A percentile compares a stretch with the other conserved stretches of the same genome.
phyloP scores from a whole-genome alignment of 2,797 vertebrate species.

The Chelmon rostratus region DNA sequence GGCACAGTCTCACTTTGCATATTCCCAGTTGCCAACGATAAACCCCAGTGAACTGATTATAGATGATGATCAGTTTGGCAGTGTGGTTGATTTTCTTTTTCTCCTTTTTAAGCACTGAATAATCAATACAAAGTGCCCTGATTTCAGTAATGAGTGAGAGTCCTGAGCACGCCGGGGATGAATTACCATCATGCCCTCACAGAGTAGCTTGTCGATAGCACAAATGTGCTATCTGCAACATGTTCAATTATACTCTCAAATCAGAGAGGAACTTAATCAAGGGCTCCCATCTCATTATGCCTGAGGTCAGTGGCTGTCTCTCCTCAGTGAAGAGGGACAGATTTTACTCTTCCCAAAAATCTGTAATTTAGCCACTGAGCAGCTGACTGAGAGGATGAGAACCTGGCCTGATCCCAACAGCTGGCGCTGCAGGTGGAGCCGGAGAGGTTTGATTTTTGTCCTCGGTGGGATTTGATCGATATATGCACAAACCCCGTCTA shows the following conservation, averaged over 20 bases:
- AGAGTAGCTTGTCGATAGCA: constrained; percentile 64
- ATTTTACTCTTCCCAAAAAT: constrained; percentile 50
- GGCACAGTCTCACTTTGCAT: constrained; percentile 34
- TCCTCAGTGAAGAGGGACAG: constrained; percentile 28
- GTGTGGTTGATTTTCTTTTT: constrained; percentile 40
- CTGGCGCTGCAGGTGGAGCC: constrained; percentile 28
- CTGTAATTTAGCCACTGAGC: constrained; percentile 34
- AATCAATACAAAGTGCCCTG: constrained; percentile 66
- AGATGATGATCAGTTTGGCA: constrained; percentile 46
- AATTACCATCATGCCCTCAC: constrained; percentile 72
- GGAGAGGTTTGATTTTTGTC: constrained; percentile 5
- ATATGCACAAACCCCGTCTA: not conserved
- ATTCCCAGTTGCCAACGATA: constrained; percentile 38
- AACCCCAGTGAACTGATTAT: constrained; percentile 57
- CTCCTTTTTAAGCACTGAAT: constrained; percentile 46
- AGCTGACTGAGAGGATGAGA: constrained; percentile 33
- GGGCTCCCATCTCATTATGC: constrained; percentile 72
- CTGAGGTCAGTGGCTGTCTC: constrained; percentile 63
- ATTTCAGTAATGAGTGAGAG: constrained; percentile 66
- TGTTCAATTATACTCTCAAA: constrained; percentile 82
- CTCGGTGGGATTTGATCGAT: constrained; percentile 21
- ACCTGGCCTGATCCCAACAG: constrained; percentile 30
- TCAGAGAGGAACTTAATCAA: constrained; percentile 79
- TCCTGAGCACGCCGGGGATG: constrained; percentile 48
- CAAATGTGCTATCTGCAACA: constrained; percentile 76